Conservation (phyloP, 2,888 invertebrate species). For the Pandemis heparana region DNA sequence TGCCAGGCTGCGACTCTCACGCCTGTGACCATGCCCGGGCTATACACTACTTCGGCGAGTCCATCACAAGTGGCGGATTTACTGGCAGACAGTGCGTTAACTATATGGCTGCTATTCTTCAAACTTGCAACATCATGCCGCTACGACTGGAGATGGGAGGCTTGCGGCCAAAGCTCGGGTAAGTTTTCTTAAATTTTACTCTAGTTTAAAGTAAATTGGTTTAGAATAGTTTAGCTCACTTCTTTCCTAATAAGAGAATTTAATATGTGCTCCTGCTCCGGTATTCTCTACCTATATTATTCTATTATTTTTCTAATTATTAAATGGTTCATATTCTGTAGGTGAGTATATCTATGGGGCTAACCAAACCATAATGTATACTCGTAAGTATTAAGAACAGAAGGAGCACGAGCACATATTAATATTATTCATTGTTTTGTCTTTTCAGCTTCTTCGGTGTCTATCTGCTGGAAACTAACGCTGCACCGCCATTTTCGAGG, state of each 20-base stretch:
- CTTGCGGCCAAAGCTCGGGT: constrained; percentile 66
- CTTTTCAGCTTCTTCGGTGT: constrained; percentile 64
- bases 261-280: no score
- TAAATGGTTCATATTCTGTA: no score
- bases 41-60: constrained; percentile 68
- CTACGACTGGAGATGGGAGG: constrained; percentile 69
- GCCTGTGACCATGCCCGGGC: constrained; percentile 66
- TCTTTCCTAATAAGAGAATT: no score
- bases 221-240: neutral
- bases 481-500: constrained; percentile 63
- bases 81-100: constrained; percentile 66
- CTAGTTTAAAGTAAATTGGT: neutral
- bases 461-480: constrained; percentile 65
- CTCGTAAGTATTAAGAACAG: no score
- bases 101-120: constrained; percentile 62
- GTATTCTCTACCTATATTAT: no score
- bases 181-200: constrained; percentile 41
- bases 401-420: no score
- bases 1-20: constrained; percentile 69
- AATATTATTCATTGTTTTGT: neutral
- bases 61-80: constrained; percentile 62
- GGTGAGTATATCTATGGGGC: no score
- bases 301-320: no score
- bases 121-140: constrained; percentile 57
- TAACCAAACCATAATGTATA: no score